phyloP scores from a whole-genome alignment of 2,113 vertebrate species.

The Notiomystis cincta region DNA sequence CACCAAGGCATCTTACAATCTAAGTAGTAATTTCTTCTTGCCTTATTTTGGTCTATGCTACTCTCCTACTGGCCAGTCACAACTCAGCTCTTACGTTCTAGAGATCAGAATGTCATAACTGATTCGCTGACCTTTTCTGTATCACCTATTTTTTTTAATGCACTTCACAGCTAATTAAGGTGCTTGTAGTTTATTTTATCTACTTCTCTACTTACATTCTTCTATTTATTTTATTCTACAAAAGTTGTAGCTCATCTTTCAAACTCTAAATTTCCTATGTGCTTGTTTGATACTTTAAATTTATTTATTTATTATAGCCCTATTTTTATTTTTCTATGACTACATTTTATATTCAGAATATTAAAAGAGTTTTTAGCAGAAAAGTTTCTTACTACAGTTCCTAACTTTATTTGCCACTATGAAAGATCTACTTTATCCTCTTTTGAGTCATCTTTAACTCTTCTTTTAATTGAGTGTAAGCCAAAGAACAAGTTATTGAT shows the following conservation, averaged over 20 bases:
- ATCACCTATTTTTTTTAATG: neutral
- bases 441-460: neutral
- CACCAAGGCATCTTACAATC: neutral
- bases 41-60: neutral
- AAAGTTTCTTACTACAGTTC: neutral
- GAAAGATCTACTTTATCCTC: neutral
- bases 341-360: neutral
- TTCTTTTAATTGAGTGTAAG: neutral
- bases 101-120: neutral
- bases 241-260: neutral
- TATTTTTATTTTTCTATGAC: neutral
- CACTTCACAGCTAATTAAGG: neutral
- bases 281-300: neutral
- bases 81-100: accelerated
- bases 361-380: neutral
- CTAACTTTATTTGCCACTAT: neutral
- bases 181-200: neutral
- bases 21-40: neutral
- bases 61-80: neutral
- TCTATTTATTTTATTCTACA: neutral
- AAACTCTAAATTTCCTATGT: neutral
- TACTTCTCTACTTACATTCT: neutral
- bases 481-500: neutral
- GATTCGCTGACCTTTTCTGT: neutral
- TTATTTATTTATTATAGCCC: neutral